Base-by-base conservation (phyloP, 2,113 vertebrate genomes). In the Elanus axillaris region DNA sequence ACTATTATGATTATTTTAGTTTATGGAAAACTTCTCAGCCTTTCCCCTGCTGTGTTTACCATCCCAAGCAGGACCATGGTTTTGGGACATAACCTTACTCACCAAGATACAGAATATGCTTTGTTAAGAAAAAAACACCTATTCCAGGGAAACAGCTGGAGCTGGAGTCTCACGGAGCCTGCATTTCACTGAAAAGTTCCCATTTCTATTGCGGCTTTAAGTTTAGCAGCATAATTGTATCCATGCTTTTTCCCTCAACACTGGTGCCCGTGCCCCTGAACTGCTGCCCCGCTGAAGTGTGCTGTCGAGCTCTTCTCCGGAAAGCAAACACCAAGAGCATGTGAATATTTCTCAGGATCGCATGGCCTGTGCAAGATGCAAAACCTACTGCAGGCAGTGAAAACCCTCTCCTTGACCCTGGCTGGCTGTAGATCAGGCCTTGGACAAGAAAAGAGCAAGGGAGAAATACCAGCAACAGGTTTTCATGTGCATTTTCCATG, bases 401-500 rank as follows among this genome's bases (percentile, higher is more conserved):
- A 69, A 81, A 38, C 34, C 38, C 26, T 67, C 76, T 62, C 6
- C 0, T 17, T 68, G 66, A 74, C 53, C 10, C 20, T 3, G 3
- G 3, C 25, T 47, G 34, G 17, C 69, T 45, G 21, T 47, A 45
- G 52, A 45, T 45, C 53, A 45, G 25, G 36, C 48, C 59, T 73
- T 7, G 22, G 81, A 52, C 32, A 45, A 77, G 66, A 50, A 56
- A 81, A 25, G 9, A 71, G 16, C 16, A 72, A 67, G 29, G 42
- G 4, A 59, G 29, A 88, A 83, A 85, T 13, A 52, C 7, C 26
- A 59, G 50, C 62, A 42, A 29, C 8, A 17, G 9, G 26, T 53
- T 69, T 69, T 52, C 38, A 26, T 0, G 0, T 32, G 19, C 3
- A 3, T 55, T 45, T 78, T 31, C 40, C 1, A 0, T 0, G 1